phyloP scores from a whole-genome alignment of 2,888 invertebrate genomes.

The Lutraria lutraria region DNA sequence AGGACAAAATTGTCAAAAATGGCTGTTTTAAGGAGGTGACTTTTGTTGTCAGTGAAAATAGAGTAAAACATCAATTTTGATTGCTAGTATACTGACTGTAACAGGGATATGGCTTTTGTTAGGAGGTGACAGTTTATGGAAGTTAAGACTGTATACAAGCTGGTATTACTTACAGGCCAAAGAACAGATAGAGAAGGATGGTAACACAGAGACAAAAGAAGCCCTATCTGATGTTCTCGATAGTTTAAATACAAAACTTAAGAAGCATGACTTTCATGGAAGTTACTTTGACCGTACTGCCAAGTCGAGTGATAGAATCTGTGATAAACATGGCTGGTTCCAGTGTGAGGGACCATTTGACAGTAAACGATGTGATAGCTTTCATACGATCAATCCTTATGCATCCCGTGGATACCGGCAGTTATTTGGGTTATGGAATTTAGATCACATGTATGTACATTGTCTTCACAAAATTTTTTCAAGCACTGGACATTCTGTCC shows the following conservation, averaged over 20 bases:
- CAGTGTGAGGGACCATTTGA: conserved; percentile 84
- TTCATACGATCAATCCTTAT: conserved; percentile 82
- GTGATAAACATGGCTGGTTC: conserved; percentile 85
- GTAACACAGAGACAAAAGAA: conserved; percentile 69
- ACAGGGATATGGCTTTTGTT: no score
- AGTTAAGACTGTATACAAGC: no score
- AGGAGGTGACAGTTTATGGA: no score
- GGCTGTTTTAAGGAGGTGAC: no score
- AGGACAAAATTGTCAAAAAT: no score
- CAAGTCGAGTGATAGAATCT: conserved; percentile 75
- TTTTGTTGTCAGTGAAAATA: no score
- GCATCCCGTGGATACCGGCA: conserved; percentile 79
- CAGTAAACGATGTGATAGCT: conserved; percentile 77
- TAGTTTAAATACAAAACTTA: conserved; percentile 71
- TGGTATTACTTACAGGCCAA: conserved; percentile 74
- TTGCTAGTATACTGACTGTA: no score
- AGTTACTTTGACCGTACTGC: conserved; percentile 79
- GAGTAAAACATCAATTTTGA: no score
- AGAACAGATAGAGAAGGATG: conserved; percentile 81
- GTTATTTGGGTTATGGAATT: conserved; percentile 82
- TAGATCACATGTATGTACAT: conserved; percentile 82
- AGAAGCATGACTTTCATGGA: conserved; percentile 78
- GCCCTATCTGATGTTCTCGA: conserved; percentile 73
- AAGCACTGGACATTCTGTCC: no score
- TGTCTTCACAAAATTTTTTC: no score